Evolutionary conservation across 1,140 invertebrate genomes (phyloP).

Genomic region (Aphaenogaster floridana): DNA sequence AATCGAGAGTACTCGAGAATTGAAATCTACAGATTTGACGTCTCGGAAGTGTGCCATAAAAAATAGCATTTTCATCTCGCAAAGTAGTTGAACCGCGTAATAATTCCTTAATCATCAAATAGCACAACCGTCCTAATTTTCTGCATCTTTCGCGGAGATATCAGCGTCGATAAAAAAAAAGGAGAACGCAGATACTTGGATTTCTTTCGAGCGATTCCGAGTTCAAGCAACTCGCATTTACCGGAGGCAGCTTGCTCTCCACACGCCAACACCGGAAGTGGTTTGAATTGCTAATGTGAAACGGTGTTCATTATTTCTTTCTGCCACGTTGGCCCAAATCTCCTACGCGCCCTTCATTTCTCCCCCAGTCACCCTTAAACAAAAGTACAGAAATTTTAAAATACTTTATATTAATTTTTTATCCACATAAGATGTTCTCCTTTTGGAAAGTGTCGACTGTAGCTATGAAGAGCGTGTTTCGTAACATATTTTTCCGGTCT

Average conservation of each 20-base stretch:
- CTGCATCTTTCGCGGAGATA: neutral
- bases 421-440: neutral
- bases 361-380: neutral
- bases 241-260: constrained; percentile 67
- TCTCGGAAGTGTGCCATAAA: neutral
- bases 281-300: constrained; percentile 85
- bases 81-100: neutral
- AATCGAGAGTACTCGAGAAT: neutral
- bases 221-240: constrained; percentile 84
- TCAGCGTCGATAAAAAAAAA: neutral
- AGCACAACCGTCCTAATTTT: neutral
- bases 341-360: constrained; percentile 5
- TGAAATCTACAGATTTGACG: neutral
- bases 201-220: constrained; percentile 77
- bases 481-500: constrained; percentile 9
- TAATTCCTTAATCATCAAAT: neutral
- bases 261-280: constrained; percentile 80
- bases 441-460: neutral
- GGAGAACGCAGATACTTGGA: constrained; percentile 48
- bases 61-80: neutral
- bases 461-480: neutral
- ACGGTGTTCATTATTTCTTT: constrained; percentile 79
- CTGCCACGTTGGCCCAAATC: constrained; percentile 80
- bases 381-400: neutral
- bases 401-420: neutral